Conservation (phyloP, 2,888 invertebrate genomes). For the Vannuccia rotundouncinata region DNA sequence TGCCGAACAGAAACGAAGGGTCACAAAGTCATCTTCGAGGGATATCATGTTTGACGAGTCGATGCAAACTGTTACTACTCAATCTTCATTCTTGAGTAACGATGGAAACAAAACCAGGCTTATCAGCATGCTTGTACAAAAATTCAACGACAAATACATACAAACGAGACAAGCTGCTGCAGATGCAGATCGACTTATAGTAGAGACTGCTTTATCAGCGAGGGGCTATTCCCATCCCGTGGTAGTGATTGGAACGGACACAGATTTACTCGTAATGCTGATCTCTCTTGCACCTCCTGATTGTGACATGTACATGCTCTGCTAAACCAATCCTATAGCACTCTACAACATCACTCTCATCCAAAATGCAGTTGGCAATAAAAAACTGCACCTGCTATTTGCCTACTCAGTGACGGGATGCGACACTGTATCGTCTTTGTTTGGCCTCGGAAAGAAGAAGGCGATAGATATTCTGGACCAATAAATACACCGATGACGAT, state of each 20-base stretch:
- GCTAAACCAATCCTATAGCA: not conserved
- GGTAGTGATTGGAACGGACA: not conserved
- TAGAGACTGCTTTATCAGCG: not conserved
- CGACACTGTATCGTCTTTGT: constrained; percentile 16
- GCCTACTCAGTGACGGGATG: constrained; percentile 10
- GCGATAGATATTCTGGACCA: not conserved
- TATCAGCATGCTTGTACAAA: not conserved
- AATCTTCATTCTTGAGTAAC: too few species aligned
- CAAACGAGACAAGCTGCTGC: not conserved
- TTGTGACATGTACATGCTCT: not conserved
- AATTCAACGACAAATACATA: not conserved
- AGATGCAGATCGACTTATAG: constrained; percentile 31
- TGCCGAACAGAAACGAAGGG: constrained; percentile 41
- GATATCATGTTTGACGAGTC: constrained; percentile 42
- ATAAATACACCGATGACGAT: not conserved
- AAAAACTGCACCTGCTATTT: not conserved
- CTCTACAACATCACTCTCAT: not conserved
- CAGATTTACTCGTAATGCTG: not conserved
- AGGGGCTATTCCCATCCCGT: constrained; percentile 8
- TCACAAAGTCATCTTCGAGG: constrained; percentile 38
- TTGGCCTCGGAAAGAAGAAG: not conserved
- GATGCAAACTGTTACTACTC: constrained; percentile 1
- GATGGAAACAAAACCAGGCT: constrained; percentile 21
- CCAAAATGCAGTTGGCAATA: constrained; percentile 13
- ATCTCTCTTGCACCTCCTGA: constrained; percentile 12